Percentiles rank a stretch among this genome's conserved stretches.
These are phyloP conservation scores for Bubo scandiacus DNA, from an alignment of 2,113 vertebrate species.

Conservation along the genomic window DNA sequence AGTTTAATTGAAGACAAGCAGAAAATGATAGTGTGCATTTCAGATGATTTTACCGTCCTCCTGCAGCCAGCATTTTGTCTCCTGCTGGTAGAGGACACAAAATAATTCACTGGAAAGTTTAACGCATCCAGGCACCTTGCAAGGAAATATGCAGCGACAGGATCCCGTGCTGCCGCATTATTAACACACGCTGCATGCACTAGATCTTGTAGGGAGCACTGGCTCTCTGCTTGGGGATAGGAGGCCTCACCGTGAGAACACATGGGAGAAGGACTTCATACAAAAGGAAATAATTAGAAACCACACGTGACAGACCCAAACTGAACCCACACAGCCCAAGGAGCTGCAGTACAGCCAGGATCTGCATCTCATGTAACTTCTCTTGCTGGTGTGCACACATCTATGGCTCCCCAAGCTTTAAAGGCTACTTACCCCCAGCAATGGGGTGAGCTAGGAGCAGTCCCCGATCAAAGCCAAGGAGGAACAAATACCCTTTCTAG, in stretches of 20 bases:
- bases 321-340: neutral
- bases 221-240: accelerated
- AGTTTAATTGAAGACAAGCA: constrained; percentile 50
- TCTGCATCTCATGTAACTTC: neutral
- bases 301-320: accelerated
- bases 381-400: accelerated
- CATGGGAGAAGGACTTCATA: neutral
- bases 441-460: neutral
- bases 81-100: neutral
- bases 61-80: constrained; percentile 10
- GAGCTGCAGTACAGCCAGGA: neutral
- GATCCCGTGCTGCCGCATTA: neutral
- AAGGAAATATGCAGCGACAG: neutral
- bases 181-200: accelerated
- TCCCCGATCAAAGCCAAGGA: neutral
- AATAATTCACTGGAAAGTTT: neutral
- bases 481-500: accelerated
- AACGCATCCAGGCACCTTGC: neutral
- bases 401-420: neutral
- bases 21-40: neutral
- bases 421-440: neutral
- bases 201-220: accelerated
- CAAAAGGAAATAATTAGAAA: neutral
- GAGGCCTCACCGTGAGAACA: neutral
- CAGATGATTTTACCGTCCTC: neutral